Evolutionary conservation across 2,797 vertebrate species (phyloP).

Genomic region (Peromyscus attwateri): DNA sequence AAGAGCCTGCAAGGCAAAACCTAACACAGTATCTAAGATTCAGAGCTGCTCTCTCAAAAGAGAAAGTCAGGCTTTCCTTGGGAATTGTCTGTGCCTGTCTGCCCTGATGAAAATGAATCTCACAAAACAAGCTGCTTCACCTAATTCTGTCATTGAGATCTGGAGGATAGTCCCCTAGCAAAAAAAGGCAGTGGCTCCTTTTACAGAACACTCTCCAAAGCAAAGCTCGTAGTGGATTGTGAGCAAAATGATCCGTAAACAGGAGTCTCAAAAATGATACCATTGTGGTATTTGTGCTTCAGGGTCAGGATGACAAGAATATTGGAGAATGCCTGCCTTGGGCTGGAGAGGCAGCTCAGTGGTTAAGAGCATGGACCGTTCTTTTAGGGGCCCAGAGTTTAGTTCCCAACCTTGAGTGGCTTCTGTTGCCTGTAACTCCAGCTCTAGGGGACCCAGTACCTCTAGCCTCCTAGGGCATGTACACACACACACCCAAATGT

Average conservation of each 20-base stretch:
- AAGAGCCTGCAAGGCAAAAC: not conserved
- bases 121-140: constrained; percentile 61
- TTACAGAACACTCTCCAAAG: not conserved
- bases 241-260: not conserved
- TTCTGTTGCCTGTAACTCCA: not conserved
- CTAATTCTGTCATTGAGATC: constrained; percentile 69
- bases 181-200: constrained; percentile 33
- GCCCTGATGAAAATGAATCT: constrained; percentile 67
- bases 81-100: constrained; percentile 48
- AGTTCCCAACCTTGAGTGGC: not conserved
- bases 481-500: not conserved
- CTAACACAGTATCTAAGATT: not conserved
- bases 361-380: not conserved
- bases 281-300: not conserved
- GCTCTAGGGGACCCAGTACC: not conserved
- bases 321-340: not conserved
- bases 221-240: not conserved
- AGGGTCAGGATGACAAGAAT: not conserved
- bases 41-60: constrained; percentile 56
- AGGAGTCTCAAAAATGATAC: not conserved
- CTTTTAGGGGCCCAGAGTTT: not conserved
- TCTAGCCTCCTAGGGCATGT: not conserved
- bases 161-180: not conserved
- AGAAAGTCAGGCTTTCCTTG: not conserved
- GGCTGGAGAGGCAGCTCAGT: not conserved